Evolutionary conservation across 2,113 vertebrate species (phyloP), one percentile per base, ranked within the genome.

Genomic region (Syngnathoides biaculeatus): DNA sequence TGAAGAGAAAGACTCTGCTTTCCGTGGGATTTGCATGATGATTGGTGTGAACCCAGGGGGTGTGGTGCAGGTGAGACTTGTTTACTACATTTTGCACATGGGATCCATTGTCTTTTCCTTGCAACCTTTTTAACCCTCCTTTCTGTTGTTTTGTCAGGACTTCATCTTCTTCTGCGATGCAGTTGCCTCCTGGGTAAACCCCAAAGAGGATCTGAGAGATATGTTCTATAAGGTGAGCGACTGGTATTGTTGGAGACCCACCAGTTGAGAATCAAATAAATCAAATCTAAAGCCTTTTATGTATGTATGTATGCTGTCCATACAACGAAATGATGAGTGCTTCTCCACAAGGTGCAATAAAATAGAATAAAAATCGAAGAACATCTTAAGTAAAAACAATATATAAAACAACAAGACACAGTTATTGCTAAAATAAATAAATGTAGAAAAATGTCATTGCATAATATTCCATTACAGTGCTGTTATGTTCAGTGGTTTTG

Each of bases 101-200:
- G 3, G 5, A 15, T 42, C 7, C n/a, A 26, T 26, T 14, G 3
- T 61, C 3, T 42, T 22, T 20, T 17, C 13, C 7, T 65, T 8
- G 5, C 53, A 22, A 2, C 40, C 10, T 12, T 53, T 8, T 30
- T 3, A 30, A 24, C 14, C 5, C 1, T 24, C 22, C 14, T 13
- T 50, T 11, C 2, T 12, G 9, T 50, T n/a, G 8, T 26, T 48
- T 10, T 42, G 50, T 79, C 80, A 97, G 95, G 95, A 97, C 79
- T 97, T 96, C 84, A 96, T 96, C 84, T 97, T 97, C 89, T 97
- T 97, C 92, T 97, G 95, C 68, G 95, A 97, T 0, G 95, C 95
- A 0, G 94, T 97, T 81, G 95, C 95, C 71, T 97, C 95, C 58
- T 97, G 95, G 95, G 94, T 97, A 78, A 97, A 87, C 77, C 95